Evolutionary conservation across 2,113 vertebrate genomes (phyloP).

Genomic region (Toxotes jaculatrix): DNA sequence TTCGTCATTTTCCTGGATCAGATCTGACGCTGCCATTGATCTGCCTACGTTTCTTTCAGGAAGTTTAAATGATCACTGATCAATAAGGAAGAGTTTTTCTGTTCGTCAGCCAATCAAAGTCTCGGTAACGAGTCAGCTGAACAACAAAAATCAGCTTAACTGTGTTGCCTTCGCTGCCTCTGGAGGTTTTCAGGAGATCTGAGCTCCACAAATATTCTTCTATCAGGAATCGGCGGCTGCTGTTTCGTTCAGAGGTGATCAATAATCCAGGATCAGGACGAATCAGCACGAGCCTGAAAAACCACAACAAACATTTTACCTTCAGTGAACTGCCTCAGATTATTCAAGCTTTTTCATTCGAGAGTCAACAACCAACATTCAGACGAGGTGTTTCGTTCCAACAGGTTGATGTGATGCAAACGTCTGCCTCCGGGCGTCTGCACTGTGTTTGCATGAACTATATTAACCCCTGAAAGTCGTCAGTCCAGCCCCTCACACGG

Average conservation of each 20-base stretch:
- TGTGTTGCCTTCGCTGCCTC: not conserved
- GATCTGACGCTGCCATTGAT: conserved; percentile 68
- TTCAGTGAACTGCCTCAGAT: not conserved
- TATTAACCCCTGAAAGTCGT: too few relatives aligned
- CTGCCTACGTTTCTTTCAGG: not conserved
- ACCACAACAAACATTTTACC: not conserved
- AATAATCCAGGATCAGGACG: not conserved
- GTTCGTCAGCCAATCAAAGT: conserved; percentile 6
- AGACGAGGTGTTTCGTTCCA: too few relatives aligned
- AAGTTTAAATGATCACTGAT: not conserved
- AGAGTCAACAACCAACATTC: too few relatives aligned
- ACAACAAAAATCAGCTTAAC: not conserved
- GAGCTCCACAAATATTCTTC: not conserved
- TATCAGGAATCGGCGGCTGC: not conserved
- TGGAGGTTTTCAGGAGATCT: not conserved
- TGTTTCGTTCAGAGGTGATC: not conserved
- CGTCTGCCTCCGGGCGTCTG: too few relatives aligned
- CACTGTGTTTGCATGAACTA: too few relatives aligned
- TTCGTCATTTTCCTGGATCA: conserved; percentile 38
- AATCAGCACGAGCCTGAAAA: conserved; percentile 20
- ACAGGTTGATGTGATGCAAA: too few relatives aligned
- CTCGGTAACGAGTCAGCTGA: not conserved
- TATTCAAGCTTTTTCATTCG: too few relatives aligned
- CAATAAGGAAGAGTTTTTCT: not conserved
- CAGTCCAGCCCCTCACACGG: too few relatives aligned